phyloP scores from a whole-genome alignment of 64 coral and sea anemone genomes.

The Astreopora myriophthalma region DNA sequence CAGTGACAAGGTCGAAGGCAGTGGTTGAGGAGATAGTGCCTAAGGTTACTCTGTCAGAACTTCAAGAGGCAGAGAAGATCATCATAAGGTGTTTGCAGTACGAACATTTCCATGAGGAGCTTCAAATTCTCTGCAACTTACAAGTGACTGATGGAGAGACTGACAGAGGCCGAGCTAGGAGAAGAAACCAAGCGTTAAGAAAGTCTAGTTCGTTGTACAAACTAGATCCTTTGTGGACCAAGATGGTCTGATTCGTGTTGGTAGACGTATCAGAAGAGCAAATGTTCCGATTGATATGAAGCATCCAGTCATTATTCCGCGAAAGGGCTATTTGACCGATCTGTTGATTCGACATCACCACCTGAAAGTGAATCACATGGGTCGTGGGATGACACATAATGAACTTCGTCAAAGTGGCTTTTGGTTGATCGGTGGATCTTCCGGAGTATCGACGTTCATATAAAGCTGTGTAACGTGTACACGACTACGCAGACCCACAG shows the following conservation, averaged over 20 bases:
- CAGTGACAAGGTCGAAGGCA: not conserved
- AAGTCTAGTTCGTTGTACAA: slow-evolving; percentile 7
- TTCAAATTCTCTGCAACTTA: not conserved
- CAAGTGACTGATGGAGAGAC: not conserved
- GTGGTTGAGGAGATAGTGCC: not conserved
- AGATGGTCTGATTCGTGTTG: slow-evolving; percentile 15
- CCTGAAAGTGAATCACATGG: not conserved
- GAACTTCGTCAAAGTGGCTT: slow-evolving; percentile 11
- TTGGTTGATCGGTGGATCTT: not conserved
- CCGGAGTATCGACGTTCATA: not conserved
- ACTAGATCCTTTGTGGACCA: slow-evolving; percentile 23
- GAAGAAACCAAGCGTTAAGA: not conserved
- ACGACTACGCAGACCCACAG: not conserved
- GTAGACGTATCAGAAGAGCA: slow-evolving; percentile 5
- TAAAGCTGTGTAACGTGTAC: not conserved
- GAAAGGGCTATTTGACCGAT: not conserved
- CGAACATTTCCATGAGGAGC: slow-evolving; percentile 19
- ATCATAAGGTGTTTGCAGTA: slow-evolving; percentile 49
- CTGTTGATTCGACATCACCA: not conserved
- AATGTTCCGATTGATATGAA: not conserved
- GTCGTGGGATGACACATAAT: not conserved
- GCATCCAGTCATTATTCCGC: not conserved
- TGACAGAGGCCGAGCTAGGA: not conserved
- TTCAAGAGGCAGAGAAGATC: slow-evolving; percentile 41
- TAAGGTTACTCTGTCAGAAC: not conserved